Percentiles rank a stretch among this genome's conserved stretches.
Evolutionary conservation across 1,140 invertebrate genomes (phyloP).

Genomic region (Orius insidiosus): DNA sequence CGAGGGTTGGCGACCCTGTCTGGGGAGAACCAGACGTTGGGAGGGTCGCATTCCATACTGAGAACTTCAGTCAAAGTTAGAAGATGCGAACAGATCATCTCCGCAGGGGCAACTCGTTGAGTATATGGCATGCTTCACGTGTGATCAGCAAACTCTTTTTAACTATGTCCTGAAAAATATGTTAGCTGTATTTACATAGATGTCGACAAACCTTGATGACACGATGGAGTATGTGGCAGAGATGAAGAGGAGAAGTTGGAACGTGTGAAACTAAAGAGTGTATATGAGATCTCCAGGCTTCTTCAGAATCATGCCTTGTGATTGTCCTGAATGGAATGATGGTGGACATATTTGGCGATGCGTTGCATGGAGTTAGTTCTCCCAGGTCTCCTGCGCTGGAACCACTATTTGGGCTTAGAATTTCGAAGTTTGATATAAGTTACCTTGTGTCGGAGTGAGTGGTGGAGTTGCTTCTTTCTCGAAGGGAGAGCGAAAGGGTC

Average conservation of each 20-base stretch:
- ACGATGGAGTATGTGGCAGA: constrained; percentile 42
- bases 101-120: constrained; percentile 24
- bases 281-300: constrained; percentile 57
- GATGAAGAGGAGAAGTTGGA: constrained; percentile 40
- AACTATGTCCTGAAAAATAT: constrained; percentile 32
- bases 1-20: constrained; percentile 36
- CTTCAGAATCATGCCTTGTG: constrained; percentile 54
- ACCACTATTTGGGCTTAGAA: too few relatives aligned
- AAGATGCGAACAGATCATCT: constrained; percentile 29
- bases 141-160: constrained; percentile 35
- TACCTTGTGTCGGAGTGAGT: constrained; percentile 54
- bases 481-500: constrained; percentile 37
- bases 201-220: constrained; percentile 33
- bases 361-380: constrained; percentile 75
- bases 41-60: constrained; percentile 41
- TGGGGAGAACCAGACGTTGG: constrained; percentile 55
- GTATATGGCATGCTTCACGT: constrained; percentile 31
- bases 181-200: neutral
- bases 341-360: constrained; percentile 57
- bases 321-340: constrained; percentile 45
- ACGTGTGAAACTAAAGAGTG: constrained; percentile 41
- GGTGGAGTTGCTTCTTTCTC: constrained; percentile 37
- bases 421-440: too few relatives aligned
- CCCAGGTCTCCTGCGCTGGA: constrained; percentile 72
- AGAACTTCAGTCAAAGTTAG: constrained; percentile 44